A percentile compares a stretch with the other conserved stretches of the same genome.
Evolutionary conservation across 2,888 invertebrate genomes (phyloP).

Genomic region (Epinotia nisella): DNA sequence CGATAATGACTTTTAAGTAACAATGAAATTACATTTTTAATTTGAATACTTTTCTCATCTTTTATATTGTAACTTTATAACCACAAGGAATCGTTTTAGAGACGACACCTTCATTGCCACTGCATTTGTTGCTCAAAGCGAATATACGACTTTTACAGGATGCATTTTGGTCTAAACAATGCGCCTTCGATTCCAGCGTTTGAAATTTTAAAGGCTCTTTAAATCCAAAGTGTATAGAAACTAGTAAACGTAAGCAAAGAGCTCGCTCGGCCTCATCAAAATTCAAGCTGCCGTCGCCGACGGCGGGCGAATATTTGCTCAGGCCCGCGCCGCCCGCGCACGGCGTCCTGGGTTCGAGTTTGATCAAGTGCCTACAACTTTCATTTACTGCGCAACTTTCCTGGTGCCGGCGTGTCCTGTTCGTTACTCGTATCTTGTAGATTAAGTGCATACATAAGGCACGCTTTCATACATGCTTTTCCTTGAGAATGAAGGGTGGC

Average conservation of each 20-base stretch:
- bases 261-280: slow-evolving; percentile 1
- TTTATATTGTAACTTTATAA: too few relatives aligned
- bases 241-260: not conserved
- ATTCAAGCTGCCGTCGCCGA: slow-evolving; percentile 1
- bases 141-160: not conserved
- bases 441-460: not conserved
- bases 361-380: slow-evolving; percentile 13
- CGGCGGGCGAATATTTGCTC: not conserved
- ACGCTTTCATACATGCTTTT: not conserved
- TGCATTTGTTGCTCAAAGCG: too few relatives aligned
- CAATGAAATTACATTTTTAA: too few relatives aligned
- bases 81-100: too few relatives aligned
- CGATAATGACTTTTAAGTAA: too few relatives aligned
- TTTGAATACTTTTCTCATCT: too few relatives aligned
- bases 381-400: slow-evolving; percentile 9
- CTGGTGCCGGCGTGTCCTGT: slow-evolving; percentile 3
- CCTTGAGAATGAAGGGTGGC: not conserved
- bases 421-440: not conserved
- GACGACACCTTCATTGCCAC: too few relatives aligned
- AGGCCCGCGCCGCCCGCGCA: not conserved
- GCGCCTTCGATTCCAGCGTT: not conserved
- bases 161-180: not conserved
- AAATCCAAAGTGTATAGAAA: not conserved
- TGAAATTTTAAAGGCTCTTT: not conserved
- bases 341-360: not conserved